Base-by-base conservation (phyloP, 2,113 vertebrate species). In the Sapayoa aenigma region DNA sequence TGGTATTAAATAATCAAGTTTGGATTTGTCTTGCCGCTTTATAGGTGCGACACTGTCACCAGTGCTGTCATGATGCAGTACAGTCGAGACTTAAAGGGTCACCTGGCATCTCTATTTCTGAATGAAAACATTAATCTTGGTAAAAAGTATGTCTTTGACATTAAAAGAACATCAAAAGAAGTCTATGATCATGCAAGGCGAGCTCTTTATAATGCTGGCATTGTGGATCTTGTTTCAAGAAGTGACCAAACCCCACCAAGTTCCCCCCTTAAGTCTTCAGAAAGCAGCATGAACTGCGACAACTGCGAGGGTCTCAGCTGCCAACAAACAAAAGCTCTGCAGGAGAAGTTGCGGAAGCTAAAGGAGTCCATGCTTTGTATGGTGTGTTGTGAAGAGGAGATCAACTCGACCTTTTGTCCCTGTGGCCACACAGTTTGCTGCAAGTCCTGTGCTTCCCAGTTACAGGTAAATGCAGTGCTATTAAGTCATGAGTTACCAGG, bases 31-130 rank as follows among this genome's bases (percentile, higher is more conserved):
- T 15, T 58, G 0, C 68, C 58, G 66, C 65, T 59, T 78, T 50
- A 12, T 87, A 99, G 99, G 96, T 99, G 99, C 68, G 99, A 99
- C 97, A 99, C 99, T 0, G 99, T 99, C 52, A 99, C 99, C 25
- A 99, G 98, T 21, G 99, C 99, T 2, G 99, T 99, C 95, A 99
- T 99, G 99, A 99, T 99, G 99, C 99, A 99, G 93, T 99, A 99
- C 68, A 99, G 99, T 94, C 98, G 99, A 73, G 99, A 99, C 96
- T 98, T 99, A 90, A 99, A 99, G 93, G 99, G 99, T 50, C 99
- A 99, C 96, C 95, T 99, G 52, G 99, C 99, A 2, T 99, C 99
- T 12, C 98, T 99, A 5, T 99, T 99, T 96, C 98, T 99, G 91
- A 99, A 99, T 59, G 99, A 99, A 95, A 99, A 99, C 95, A 99